Evolutionary conservation across 2,797 vertebrate species (phyloP), one percentile per base, ranked within the genome.

Genomic region (Antennarius maculatus): DNA sequence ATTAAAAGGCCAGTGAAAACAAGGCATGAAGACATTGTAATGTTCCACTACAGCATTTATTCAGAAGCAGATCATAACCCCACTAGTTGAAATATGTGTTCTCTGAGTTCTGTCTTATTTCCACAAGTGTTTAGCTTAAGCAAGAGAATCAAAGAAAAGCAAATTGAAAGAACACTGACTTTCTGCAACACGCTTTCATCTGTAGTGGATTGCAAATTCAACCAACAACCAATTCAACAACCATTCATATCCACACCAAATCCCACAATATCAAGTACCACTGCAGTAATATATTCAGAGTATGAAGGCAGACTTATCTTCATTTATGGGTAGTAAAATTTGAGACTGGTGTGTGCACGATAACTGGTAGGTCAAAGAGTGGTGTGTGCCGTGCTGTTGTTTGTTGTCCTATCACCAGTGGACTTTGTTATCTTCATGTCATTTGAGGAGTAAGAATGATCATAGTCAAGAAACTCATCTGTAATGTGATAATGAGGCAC

Each of bases 291-390:
- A 47, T 43, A 45, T n/a, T 63, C 13, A 61, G 43, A 66, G 77
- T 69, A 54, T 64, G 57, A 61, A 55, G 61, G 54, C 39, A 52
- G 54, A 69, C 57, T 68, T 76, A 77, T 83, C 75, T 77, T 14
- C 42, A 28, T 55, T 66, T 37, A 41, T 3, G 15, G 54, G 73
- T 78, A 68, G 42, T 29, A 61, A 48, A 46, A 67, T 72, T 31
- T 65, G 43, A 49, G 65, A 41, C 5, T 51, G 16, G 37, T 45
- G 60, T 61, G 42, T 60, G 63, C 27, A 52, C 6, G n/a, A 50
- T 76, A 79, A 83, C 84, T 80, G 85, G 83, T 76, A 66, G 89
- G 87, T 86, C 81, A 91, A 90, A 91, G 88, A 76, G 76, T 88
- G 68, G 18, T 80, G 67, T 83, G 71, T 81, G 68, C 78, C 63